Evolutionary conservation across 2,797 vertebrate genomes (phyloP).

Genomic region (Chaunax sp.): DNA sequence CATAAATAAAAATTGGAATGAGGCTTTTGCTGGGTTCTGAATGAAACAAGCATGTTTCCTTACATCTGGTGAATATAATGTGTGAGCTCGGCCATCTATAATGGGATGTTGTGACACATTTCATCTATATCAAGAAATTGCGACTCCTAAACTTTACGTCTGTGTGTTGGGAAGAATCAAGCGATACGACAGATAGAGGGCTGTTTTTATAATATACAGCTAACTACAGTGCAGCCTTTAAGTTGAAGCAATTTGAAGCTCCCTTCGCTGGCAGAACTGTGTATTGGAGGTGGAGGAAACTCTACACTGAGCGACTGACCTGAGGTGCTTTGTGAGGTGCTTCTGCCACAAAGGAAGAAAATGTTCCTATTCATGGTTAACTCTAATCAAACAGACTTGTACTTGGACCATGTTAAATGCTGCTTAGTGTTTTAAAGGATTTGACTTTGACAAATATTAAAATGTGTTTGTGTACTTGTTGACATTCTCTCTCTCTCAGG

Average conservation of each 20-base stretch:
- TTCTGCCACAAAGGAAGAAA: slow-evolving; percentile 57
- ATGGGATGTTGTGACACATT: too few relatives aligned
- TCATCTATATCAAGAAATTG: too few relatives aligned
- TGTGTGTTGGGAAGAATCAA: neutral
- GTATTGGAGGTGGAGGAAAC: slow-evolving; percentile 58
- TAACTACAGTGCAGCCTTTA: too few relatives aligned
- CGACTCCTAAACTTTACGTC: too few relatives aligned
- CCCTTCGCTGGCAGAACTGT: slow-evolving; percentile 43
- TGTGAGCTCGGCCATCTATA: too few relatives aligned
- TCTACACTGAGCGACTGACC: slow-evolving; percentile 60
- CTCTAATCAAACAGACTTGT: slow-evolving; percentile 63
- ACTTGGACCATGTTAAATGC: slow-evolving; percentile 55
- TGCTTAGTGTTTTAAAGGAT: slow-evolving; percentile 61
- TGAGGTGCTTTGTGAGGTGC: slow-evolving; percentile 53
- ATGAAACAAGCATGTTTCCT: too few relatives aligned
- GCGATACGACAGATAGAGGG: neutral
- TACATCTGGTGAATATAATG: too few relatives aligned
- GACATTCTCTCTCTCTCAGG: slow-evolving; percentile 15
- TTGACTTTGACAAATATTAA: slow-evolving; percentile 41
- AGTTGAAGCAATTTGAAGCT: slow-evolving; percentile 68
- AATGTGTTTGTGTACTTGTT: slow-evolving; percentile 34
- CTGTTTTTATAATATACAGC: too few relatives aligned
- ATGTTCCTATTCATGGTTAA: slow-evolving; percentile 48
- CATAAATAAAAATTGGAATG: too few relatives aligned
- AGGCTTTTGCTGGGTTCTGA: too few relatives aligned